A percentile compares a stretch with the other conserved stretches of the same genome.
Conservation (phyloP, 2,797 vertebrate genomes). For the Tachyglossus aculeatus region DNA sequence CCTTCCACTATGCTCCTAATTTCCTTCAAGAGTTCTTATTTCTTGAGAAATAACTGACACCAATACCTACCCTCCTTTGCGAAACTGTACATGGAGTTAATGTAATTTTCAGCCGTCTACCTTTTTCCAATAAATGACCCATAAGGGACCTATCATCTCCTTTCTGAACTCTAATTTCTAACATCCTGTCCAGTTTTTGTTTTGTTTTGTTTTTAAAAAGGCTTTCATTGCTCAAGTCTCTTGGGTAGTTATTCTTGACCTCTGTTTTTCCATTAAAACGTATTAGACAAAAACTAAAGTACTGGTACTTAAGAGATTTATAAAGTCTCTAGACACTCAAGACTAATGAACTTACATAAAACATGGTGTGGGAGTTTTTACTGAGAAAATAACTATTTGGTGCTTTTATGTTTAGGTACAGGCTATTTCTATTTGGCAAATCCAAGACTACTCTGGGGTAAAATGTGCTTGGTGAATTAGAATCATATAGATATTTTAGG, state of each 20-base stretch:
- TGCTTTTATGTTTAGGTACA: not conserved
- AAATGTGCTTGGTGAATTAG: too few species aligned
- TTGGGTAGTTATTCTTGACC: not conserved
- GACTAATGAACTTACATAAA: not conserved
- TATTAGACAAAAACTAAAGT: not conserved
- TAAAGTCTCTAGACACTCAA: not conserved
- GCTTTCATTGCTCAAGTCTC: not conserved
- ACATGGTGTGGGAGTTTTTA: too few species aligned
- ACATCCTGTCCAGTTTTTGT: not conserved
- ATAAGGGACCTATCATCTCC: not conserved
- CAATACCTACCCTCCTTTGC: not conserved
- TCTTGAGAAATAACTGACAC: not conserved
- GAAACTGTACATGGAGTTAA: not conserved
- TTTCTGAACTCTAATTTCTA: constrained; percentile 8
- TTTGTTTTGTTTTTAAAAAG: not conserved
- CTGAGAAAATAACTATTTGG: not conserved
- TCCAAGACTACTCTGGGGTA: too few species aligned
- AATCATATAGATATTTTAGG: too few species aligned
- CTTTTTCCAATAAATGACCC: constrained; percentile 6
- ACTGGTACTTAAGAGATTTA: not conserved
- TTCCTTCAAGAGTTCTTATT: not conserved
- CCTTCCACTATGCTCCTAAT: not conserved
- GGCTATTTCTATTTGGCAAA: not conserved
- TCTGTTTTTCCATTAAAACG: not conserved
- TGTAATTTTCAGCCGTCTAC: constrained; percentile 2